Conservation (phyloP, 1,140 invertebrate genomes). For the Vanessa atalanta region DNA sequence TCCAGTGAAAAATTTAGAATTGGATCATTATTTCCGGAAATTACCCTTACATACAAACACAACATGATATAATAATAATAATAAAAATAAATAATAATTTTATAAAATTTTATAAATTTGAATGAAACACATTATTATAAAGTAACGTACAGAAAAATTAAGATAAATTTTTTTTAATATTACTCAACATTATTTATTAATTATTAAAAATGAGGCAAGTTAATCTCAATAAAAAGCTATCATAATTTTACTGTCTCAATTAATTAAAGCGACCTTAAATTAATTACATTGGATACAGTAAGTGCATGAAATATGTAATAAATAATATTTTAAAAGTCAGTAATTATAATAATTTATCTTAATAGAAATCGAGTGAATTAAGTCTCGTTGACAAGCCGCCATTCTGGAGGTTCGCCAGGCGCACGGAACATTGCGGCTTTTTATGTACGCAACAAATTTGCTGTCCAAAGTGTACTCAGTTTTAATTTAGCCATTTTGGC, state of each 20-base stretch:
- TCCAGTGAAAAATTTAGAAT: too few species aligned
- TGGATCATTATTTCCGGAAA: too few species aligned
- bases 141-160: too few species aligned
- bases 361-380: conserved; percentile 23
- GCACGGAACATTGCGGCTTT: conserved; percentile 50
- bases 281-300: conserved; percentile 44
- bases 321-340: conserved; percentile 3
- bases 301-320: conserved; percentile 31
- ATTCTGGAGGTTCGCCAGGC: conserved; percentile 53
- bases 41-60: too few species aligned
- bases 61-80: too few species aligned
- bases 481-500: conserved; percentile 73
- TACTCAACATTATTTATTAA: too few species aligned
- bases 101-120: too few species aligned
- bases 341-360: conserved; percentile 11
- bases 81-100: too few species aligned
- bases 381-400: conserved; percentile 27
- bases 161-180: too few species aligned
- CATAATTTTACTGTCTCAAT: not conserved
- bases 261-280: not conserved
- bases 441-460: conserved; percentile 53
- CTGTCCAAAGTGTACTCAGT: conserved; percentile 52
- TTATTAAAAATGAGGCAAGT: not conserved
- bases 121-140: too few species aligned
- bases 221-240: not conserved